Evolutionary conservation across 2,888 invertebrate species (phyloP).

Genomic region (Agrilus mali): DNA sequence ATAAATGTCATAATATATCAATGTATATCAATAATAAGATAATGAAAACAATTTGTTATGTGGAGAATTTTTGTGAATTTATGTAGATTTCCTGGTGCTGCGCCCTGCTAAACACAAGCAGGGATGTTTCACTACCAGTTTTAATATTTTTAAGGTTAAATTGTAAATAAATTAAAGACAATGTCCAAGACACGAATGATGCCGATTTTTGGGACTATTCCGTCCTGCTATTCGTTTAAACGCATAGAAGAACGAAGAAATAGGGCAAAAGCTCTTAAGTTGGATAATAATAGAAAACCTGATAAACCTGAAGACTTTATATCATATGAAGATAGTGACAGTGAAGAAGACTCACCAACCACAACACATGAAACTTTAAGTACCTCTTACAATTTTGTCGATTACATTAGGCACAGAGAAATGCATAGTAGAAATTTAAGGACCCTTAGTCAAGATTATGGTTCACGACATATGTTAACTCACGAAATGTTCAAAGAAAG

Average conservation of each 20-base stretch:
- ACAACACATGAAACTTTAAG: slow-evolving; percentile 60
- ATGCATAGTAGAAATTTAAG: slow-evolving; percentile 56
- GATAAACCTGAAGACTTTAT: slow-evolving; percentile 87
- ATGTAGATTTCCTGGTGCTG: too few species aligned
- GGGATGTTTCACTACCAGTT: too few species aligned
- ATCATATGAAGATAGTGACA: slow-evolving; percentile 78
- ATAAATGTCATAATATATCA: too few species aligned
- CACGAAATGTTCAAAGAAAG: slow-evolving; percentile 83
- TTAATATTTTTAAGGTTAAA: not conserved
- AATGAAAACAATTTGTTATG: too few species aligned
- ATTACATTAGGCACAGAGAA: slow-evolving; percentile 71
- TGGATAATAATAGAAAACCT: slow-evolving; percentile 58
- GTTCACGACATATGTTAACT: slow-evolving; percentile 76
- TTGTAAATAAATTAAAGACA: slow-evolving; percentile 9
- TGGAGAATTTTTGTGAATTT: too few species aligned
- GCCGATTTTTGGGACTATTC: slow-evolving; percentile 60
- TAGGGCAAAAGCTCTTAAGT: slow-evolving; percentile 48
- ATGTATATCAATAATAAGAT: too few species aligned
- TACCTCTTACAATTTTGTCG: slow-evolving; percentile 76
- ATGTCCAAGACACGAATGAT: slow-evolving; percentile 65
- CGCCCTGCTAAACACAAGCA: too few species aligned
- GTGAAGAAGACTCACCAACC: slow-evolving; percentile 66
- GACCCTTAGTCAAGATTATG: slow-evolving; percentile 64
- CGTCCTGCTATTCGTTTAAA: slow-evolving; percentile 60
- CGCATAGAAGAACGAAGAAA: slow-evolving; percentile 64